Evolutionary conservation across 2,888 invertebrate genomes (phyloP), one percentile per base, ranked within the genome.

Genomic region (Nomada lathburiana): DNA sequence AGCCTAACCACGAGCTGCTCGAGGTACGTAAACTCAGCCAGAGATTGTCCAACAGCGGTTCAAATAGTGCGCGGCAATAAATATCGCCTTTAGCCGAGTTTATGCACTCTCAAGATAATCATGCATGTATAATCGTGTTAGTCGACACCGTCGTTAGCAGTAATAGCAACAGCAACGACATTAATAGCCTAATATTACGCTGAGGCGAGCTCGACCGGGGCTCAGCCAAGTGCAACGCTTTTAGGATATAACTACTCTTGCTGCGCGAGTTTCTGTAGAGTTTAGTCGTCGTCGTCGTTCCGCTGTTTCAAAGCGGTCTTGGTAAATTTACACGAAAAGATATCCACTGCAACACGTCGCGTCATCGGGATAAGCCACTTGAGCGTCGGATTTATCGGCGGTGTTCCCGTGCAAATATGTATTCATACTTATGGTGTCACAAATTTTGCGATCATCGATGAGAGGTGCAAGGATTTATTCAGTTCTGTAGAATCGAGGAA

Each of bases 131-230:
- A 86, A 86, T 83, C 72, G 74, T 20, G 70, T 83, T 85, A 77
- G 73, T 23, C 78, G 80, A 82, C 80, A 80, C 68, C 52, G 70
- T 81, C 76, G 85, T 83, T 81, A 80, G 53, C 68, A 75, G 73
- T 77, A 80, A 81, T 79, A 80, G 79, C 83, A 78, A 79, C 67
- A 71, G 81, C 72, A 79, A 83, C 82, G 83, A 76, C 79, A 82
- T 83, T 86, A 86, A 86, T 86, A 77, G 86, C 70, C 81, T 81
- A 81, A 79, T 83, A 85, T 81, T 77, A 79, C 71, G 76, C 29
- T 57, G 62, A 72, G 63, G 72, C 62, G 71, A 62, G 85, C 63
- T 74, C 47, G 26, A 72, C 36, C 63, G 13, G 42, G 68, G 70
- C 59, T 80, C 72, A 85, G 52, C 73, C 60, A 76, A 82, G 78